Conservation (phyloP, 92 coral and sea anemone genomes). For the Porites evermanni region DNA sequence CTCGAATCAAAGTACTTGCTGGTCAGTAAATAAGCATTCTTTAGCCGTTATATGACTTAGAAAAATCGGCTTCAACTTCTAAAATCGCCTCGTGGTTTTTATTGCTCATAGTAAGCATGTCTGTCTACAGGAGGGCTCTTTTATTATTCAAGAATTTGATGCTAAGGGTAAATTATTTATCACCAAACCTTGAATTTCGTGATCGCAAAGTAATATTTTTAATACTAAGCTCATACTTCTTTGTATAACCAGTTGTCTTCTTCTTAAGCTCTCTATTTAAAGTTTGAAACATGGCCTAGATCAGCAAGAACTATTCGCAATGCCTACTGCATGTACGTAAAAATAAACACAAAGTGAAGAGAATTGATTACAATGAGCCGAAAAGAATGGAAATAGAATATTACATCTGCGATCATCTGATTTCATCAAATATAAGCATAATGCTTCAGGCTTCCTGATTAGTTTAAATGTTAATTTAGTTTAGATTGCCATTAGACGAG, state of each 20-base stretch:
- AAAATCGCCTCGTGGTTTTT: not conserved
- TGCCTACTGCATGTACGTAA: not conserved
- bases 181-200: not conserved
- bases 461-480: not conserved
- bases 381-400: not conserved
- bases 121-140: conserved; percentile 8
- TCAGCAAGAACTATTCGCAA: not conserved
- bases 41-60: not conserved
- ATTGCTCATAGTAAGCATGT: conserved; percentile 29
- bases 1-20: conserved; percentile 98
- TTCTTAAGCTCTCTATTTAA: not conserved
- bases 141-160: not conserved
- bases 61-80: not conserved
- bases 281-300: not conserved
- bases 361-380: not conserved
- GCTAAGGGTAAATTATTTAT: conserved; percentile 23
- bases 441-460: not conserved
- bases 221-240: not conserved
- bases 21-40: conserved; percentile 57
- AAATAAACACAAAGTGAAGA: not conserved
- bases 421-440: not conserved
- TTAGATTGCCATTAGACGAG: not conserved
- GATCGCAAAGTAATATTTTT: not conserved
- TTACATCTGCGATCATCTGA: not conserved
- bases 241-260: not conserved